phyloP scores from a whole-genome alignment of 2,113 vertebrate species.

The Colossoma macropomum region DNA sequence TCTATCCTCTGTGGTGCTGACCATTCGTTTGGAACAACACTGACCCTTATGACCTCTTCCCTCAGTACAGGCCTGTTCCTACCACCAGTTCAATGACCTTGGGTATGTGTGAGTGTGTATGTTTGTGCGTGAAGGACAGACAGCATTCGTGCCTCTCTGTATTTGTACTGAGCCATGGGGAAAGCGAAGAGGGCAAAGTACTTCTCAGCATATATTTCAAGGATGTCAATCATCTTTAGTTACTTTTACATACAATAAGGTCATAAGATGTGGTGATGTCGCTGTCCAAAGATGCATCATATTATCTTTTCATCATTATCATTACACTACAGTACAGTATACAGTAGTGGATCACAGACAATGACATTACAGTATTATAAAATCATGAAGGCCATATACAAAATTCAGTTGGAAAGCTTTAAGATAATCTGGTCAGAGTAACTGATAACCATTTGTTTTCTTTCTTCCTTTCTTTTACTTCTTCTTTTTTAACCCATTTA shows the following conservation, averaged over 20 bases:
- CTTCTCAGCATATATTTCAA: background rate
- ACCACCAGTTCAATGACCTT: constrained; percentile 33
- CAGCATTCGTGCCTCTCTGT: background rate
- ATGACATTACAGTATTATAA: background rate
- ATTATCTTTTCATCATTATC: too few species aligned
- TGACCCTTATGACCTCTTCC: constrained; percentile 46
- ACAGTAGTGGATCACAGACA: background rate
- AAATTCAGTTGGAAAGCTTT: background rate
- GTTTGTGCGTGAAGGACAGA: background rate
- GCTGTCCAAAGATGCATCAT: background rate
- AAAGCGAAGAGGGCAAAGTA: background rate
- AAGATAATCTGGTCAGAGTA: background rate
- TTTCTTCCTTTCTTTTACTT: too few species aligned
- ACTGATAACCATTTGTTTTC: background rate
- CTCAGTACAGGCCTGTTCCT: constrained; percentile 6
- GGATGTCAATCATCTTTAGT: background rate
- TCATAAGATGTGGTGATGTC: background rate
- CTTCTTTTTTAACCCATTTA: too few species aligned
- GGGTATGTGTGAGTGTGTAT: constrained; percentile 21
- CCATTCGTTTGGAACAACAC: constrained; percentile 33
- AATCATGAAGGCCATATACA: background rate
- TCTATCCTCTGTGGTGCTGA: constrained; percentile 47
- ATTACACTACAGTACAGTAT: background rate
- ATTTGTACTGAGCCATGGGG: background rate
- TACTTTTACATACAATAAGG: background rate